Evolutionary conservation across 2,113 vertebrate genomes (phyloP), one percentile per base, ranked within the genome.

Genomic region (Amphilophus citrinellus): DNA sequence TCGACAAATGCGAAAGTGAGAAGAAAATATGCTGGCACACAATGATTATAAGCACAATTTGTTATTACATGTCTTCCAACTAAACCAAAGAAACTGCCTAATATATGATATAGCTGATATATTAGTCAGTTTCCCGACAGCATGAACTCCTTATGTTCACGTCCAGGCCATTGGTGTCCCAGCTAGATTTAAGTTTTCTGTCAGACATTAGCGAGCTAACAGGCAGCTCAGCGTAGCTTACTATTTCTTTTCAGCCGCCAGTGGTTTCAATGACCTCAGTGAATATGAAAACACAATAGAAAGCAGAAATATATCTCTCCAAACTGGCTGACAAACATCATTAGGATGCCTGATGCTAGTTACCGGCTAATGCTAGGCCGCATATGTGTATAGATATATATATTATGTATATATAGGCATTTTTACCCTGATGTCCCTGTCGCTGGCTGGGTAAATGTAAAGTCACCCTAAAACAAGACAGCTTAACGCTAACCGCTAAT

Each of bases 341-440:
- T 50, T 59, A 61, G 14, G 77, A 39, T 61, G 47, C 22, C 63
- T 57, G 47, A 62, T 9, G 85, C 71, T 87, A 87, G 87, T 91
- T 61, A 76, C 78, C 82, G 78, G 94, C 85, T 93, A 91, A 86
- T 78, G 91, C 87, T 93, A 93, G 94, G 94, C 93, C 94, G 83
- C 84, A 77, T 62, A 84, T 39, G 8, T 39, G 9, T 39, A 39
- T 39, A 39, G 6, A 35, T 35, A 35, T 7, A 35, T 35, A 35
- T 7, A 35, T 35, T 35, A 39, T 27, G 27, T 27, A 27, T 39
- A 39, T 44, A 82, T 73, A 50, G 83, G 75, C 80, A 84, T 73
- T 87, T 77, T 15, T 59, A 79, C 44, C 73, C 87, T 30, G 76
- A 80, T 61, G 79, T 86, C 65, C 37, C 63, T 50, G 8, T 85